Percentiles rank a stretch among this genome's conserved stretches.
phyloP scores from a whole-genome alignment of 2,113 vertebrate genomes.

The Podarcis muralis region DNA sequence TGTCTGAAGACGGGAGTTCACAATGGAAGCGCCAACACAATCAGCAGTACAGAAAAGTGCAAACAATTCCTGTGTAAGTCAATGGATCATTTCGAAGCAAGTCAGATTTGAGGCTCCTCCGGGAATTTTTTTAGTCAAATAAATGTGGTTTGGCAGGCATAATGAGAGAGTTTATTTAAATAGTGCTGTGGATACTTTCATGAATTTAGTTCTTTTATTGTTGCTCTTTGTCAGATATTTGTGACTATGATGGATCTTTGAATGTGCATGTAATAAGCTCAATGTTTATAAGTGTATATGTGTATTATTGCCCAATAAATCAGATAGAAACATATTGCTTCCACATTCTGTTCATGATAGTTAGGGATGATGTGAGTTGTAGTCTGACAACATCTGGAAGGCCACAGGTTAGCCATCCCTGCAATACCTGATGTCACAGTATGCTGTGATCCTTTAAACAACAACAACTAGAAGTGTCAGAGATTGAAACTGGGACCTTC shows the following conservation, averaged over 20 bases:
- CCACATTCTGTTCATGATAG: background rate
- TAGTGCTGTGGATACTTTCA: slow-evolving; percentile 61
- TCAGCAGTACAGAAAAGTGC: background rate
- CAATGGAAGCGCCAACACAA: background rate
- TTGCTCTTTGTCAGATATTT: slow-evolving; percentile 57
- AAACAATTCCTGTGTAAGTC: background rate
- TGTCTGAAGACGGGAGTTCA: background rate
- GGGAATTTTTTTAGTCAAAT: slow-evolving; percentile 42
- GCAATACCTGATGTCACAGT: background rate
- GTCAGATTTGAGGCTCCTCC: slow-evolving; percentile 12
- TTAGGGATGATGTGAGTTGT: background rate
- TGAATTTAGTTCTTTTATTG: slow-evolving; percentile 50
- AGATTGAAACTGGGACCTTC: background rate
- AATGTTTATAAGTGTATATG: slow-evolving; percentile 51
- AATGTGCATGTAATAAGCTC: slow-evolving; percentile 67
- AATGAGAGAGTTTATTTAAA: slow-evolving; percentile 68
- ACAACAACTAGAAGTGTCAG: background rate
- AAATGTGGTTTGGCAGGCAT: slow-evolving; percentile 26
- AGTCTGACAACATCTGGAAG: background rate
- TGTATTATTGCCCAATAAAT: slow-evolving; percentile 75
- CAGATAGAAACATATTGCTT: slow-evolving; percentile 17
- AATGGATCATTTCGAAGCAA: slow-evolving; percentile 29
- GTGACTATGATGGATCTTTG: slow-evolving; percentile 51
- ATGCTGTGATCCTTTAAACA: background rate
- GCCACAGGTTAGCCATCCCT: background rate